Conservation (phyloP, 2,113 vertebrate genomes). For the Campylorhamphus procurvoides region DNA sequence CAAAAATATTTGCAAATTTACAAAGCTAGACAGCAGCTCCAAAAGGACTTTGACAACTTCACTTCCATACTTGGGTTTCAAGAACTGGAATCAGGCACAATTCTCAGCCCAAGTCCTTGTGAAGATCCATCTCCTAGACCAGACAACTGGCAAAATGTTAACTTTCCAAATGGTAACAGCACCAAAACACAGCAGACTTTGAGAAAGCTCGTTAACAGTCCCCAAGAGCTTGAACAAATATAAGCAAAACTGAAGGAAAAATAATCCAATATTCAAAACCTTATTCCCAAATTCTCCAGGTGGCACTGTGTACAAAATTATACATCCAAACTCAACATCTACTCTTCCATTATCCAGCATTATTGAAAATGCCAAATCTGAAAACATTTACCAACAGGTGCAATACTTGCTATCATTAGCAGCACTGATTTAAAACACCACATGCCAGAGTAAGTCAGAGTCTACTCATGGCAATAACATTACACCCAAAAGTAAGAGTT, state of each 20-base stretch:
- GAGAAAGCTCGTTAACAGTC: background rate
- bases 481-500: background rate
- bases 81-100: background rate
- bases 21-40: background rate
- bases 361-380: constrained; percentile 19
- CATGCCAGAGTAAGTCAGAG: background rate
- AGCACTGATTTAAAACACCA: background rate
- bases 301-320: constrained; percentile 70
- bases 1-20: background rate
- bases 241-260: background rate
- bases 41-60: background rate
- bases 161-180: background rate
- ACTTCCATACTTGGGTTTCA: background rate
- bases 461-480: background rate
- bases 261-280: constrained; percentile 12
- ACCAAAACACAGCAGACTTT: background rate
- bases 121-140: background rate
- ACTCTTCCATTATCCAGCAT: background rate
- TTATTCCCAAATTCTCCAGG: constrained; percentile 66
- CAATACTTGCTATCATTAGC: constrained; percentile 1
- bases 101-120: background rate
- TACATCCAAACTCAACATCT: constrained; percentile 27
- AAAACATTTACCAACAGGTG: constrained; percentile 20
- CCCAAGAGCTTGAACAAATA: background rate
- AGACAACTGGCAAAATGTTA: background rate